Evolutionary conservation across 1,140 invertebrate genomes (phyloP).

Genomic region (Frieseomelitta varia): DNA sequence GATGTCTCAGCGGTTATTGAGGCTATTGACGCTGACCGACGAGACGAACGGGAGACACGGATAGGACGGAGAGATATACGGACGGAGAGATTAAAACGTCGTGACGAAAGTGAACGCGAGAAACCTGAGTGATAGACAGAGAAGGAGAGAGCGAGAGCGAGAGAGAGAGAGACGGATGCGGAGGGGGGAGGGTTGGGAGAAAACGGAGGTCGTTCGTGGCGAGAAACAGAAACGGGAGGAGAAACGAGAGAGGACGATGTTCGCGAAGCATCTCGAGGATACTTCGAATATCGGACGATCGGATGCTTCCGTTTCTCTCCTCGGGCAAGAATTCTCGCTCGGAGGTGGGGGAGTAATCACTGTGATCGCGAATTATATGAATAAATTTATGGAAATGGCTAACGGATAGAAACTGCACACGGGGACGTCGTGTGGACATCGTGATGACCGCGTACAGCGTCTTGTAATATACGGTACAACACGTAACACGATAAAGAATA

Average conservation of each 20-base stretch:
- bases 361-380: constrained; percentile 63
- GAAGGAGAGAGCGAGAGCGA: neutral
- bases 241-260: neutral
- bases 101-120: neutral
- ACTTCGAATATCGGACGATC: neutral
- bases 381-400: constrained; percentile 49
- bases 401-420: neutral
- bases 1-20: constrained; percentile 80
- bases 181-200: no score
- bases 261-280: constrained; percentile 18
- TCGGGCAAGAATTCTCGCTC: constrained; percentile 29
- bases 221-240: neutral
- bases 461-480: constrained; percentile 64
- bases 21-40: constrained; percentile 35
- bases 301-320: constrained; percentile 13
- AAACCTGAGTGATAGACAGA: neutral
- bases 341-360: constrained; percentile 49
- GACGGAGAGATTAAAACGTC: neutral
- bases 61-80: neutral
- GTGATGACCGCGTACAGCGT: constrained; percentile 16
- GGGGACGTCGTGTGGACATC: constrained; percentile 1
- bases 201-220: neutral
- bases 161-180: neutral
- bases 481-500: constrained; percentile 59
- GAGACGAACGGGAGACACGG: constrained; percentile 9